A percentile compares a stretch with the other conserved stretches of the same genome.
phyloP scores from a whole-genome alignment of 2,797 vertebrate species.

The Chanos chanos region DNA sequence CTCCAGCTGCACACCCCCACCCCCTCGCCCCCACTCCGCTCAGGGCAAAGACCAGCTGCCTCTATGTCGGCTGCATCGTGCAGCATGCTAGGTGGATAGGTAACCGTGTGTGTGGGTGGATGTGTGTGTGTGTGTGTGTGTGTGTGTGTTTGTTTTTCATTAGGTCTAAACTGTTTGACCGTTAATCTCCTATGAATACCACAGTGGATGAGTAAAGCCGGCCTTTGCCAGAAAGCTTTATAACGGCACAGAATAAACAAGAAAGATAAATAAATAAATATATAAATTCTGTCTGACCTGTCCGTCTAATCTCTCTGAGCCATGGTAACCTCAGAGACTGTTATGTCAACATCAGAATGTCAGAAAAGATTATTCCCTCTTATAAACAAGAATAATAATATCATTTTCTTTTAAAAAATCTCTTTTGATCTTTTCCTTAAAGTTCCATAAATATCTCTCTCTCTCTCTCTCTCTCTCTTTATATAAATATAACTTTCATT shows the following conservation, averaged over 20 bases:
- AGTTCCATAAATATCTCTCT: too few species aligned
- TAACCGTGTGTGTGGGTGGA: constrained; percentile 10
- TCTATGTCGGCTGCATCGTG: too few species aligned
- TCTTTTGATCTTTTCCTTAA: too few species aligned
- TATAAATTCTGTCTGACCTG: constrained; percentile 7
- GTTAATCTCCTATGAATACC: constrained; percentile 6
- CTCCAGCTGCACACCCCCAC: constrained; percentile 28
- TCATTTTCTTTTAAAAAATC: too few species aligned
- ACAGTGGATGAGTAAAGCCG: constrained; percentile 8
- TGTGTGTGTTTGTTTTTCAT: too few species aligned
- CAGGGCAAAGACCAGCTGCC: too few species aligned
- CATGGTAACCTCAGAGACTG: too few species aligned
- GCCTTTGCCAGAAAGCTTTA: constrained; percentile 3
- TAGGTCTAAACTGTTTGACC: constrained; percentile 12
- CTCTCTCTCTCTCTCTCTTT: too few species aligned
- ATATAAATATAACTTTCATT: too few species aligned
- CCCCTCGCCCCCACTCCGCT: constrained; percentile 3
- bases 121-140: constrained; percentile 14
- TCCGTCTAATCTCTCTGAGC: neutral
- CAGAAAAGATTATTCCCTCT: too few species aligned
- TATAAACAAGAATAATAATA: too few species aligned
- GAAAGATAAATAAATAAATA: constrained; percentile 7
- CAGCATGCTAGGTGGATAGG: neutral
- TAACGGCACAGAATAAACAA: neutral
- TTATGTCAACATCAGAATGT: too few species aligned